These are phyloP conservation scores for Crotalus helleri DNA, from an alignment of 2,113 vertebrate genomes.

Conservation along the genomic window DNA sequence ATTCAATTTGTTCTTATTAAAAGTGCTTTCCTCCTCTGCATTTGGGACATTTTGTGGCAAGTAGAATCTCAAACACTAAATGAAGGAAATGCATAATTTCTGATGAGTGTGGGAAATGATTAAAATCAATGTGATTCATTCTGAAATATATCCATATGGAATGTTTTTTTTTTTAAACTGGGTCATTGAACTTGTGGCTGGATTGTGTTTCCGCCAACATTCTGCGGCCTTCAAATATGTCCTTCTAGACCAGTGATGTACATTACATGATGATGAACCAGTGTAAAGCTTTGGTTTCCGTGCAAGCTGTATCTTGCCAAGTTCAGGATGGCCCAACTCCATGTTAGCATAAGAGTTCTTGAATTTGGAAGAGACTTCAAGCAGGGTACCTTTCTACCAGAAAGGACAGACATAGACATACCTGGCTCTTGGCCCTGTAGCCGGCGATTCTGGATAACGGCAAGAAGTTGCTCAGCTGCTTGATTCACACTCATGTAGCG, in stretches of 20 bases:
- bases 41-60: neutral
- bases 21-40: neutral
- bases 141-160: neutral
- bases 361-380: neutral
- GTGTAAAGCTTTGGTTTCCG: neutral
- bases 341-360: neutral
- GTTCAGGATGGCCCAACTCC: neutral
- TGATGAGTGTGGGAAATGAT: neutral
- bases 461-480: slow-evolving; percentile 88
- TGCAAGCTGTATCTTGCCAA: neutral
- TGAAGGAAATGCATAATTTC: neutral
- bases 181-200: neutral
- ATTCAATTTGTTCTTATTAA: neutral
- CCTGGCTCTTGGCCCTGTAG: slow-evolving; percentile 77
- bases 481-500: slow-evolving; percentile 89
- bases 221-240: neutral
- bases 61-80: neutral
- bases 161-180: neutral
- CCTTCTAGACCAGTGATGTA: neutral
- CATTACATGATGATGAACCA: neutral
- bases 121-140: neutral
- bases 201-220: neutral
- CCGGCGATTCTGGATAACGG: slow-evolving; percentile 79
- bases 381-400: neutral
- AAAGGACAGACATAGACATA: slow-evolving; percentile 53